phyloP scores from a whole-genome alignment of 35 echinoderm and acorn worm genomes.

The Ophioderma brevispina region DNA sequence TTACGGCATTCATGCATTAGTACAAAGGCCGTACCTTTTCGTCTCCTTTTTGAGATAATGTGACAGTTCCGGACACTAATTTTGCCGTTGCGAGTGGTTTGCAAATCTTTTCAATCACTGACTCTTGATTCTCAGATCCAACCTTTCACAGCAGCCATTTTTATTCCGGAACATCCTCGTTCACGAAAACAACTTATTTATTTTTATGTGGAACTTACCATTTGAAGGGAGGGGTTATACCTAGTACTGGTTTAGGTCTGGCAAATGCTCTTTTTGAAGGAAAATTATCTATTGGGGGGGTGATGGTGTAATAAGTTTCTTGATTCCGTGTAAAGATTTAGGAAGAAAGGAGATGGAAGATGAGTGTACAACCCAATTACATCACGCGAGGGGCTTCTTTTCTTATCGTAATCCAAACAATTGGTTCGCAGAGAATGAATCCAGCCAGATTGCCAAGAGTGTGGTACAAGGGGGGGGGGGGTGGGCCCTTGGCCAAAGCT shows the following conservation, averaged over 20 bases:
- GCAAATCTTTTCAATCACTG: conserved; percentile 53
- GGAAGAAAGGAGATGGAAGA: no score
- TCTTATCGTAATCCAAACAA: no score
- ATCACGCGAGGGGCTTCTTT: no score
- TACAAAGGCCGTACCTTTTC: conserved; percentile 52
- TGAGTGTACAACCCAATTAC: no score
- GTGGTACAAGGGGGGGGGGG: no score
- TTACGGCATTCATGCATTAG: not conserved
- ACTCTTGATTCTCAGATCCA: conserved; percentile 24
- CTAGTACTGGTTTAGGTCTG: no score
- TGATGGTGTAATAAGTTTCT: not conserved
- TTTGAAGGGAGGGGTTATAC: not conserved
- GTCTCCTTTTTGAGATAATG: conserved; percentile 71
- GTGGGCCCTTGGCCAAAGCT: no score
- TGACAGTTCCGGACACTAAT: conserved; percentile 74
- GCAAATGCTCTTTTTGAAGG: no score
- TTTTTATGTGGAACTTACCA: not conserved
- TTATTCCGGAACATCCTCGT: conserved; percentile 7
- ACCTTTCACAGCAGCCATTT: conserved; percentile 45
- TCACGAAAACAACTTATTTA: not conserved
- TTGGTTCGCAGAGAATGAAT: no score
- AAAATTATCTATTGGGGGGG: not conserved
- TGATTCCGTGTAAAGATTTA: no score
- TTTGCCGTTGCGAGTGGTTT: conserved; percentile 62
- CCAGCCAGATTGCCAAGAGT: no score